phyloP scores from a whole-genome alignment of 2,888 invertebrate species.

The Thymelicus lineola region DNA sequence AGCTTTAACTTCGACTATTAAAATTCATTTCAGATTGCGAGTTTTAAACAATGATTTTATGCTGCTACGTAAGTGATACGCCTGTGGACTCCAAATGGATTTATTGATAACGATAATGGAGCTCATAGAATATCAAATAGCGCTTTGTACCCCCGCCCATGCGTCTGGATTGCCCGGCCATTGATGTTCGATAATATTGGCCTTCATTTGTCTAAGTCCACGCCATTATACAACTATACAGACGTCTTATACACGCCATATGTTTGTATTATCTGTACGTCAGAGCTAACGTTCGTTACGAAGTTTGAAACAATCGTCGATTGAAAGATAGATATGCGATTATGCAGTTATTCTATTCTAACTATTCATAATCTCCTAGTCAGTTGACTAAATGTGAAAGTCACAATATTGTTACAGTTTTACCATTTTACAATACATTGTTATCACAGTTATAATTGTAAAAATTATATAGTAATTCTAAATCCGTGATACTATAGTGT shows the following conservation, averaged over 20 bases:
- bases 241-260: neutral
- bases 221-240: slow-evolving; percentile 3
- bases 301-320: too few relatives aligned
- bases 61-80: slow-evolving; percentile 54
- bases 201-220: slow-evolving; percentile 15
- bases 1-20: slow-evolving; percentile 1
- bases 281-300: too few relatives aligned
- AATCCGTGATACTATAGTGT: too few relatives aligned
- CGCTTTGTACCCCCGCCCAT: slow-evolving; percentile 44
- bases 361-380: too few relatives aligned
- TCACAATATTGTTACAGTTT: too few relatives aligned
- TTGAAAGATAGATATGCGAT: too few relatives aligned
- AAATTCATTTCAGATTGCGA: slow-evolving; percentile 34
- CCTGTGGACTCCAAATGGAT: slow-evolving; percentile 60
- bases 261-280: neutral
- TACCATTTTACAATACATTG: too few relatives aligned
- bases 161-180: slow-evolving; percentile 12
- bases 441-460: too few relatives aligned
- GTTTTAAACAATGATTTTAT: slow-evolving; percentile 48
- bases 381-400: too few relatives aligned
- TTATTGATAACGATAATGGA: slow-evolving; percentile 59
- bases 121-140: slow-evolving; percentile 55
- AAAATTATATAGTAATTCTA: too few relatives aligned
- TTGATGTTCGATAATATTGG: slow-evolving; percentile 24
- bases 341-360: too few relatives aligned